Evolutionary conservation across 2,113 vertebrate species (phyloP).

Genomic region (Bubo blakistoni): DNA sequence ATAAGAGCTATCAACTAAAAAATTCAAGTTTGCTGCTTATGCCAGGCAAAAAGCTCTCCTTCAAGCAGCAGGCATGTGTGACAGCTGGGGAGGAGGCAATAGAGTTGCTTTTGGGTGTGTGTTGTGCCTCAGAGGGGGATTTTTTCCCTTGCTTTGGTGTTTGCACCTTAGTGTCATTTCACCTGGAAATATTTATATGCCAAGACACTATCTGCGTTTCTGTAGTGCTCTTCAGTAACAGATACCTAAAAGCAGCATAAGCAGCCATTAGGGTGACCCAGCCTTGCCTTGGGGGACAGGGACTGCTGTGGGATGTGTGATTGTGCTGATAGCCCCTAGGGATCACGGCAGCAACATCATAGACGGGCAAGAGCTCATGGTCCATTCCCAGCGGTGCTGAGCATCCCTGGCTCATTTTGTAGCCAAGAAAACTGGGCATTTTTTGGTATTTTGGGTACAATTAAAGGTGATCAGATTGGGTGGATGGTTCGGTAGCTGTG

Average conservation of each 20-base stretch:
- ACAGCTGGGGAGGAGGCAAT: not conserved
- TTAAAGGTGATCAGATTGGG: not conserved
- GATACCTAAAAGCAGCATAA: not conserved
- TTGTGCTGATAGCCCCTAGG: accelerated
- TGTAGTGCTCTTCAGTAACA: not conserved
- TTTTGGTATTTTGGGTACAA: not conserved
- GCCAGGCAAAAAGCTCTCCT: not conserved
- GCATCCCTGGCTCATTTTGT: not conserved
- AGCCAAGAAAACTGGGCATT: not conserved
- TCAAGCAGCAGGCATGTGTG: accelerated
- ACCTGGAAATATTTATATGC: not conserved
- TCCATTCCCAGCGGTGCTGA: not conserved
- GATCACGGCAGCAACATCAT: accelerated
- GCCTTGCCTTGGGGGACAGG: not conserved
- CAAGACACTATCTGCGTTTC: not conserved
- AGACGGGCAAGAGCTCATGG: accelerated
- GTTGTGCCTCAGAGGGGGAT: not conserved
- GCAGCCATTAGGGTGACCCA: not conserved
- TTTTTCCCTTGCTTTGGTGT: not conserved
- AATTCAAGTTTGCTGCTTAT: not conserved
- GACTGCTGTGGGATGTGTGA: not conserved
- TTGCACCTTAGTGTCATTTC: not conserved
- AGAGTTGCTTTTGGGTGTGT: not conserved
- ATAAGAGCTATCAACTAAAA: not conserved
- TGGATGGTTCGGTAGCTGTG: not conserved